Percentiles rank a stretch among this genome's conserved stretches.
Evolutionary conservation across 1,140 invertebrate species (phyloP).

Genomic region (Notospermus geniculatus): DNA sequence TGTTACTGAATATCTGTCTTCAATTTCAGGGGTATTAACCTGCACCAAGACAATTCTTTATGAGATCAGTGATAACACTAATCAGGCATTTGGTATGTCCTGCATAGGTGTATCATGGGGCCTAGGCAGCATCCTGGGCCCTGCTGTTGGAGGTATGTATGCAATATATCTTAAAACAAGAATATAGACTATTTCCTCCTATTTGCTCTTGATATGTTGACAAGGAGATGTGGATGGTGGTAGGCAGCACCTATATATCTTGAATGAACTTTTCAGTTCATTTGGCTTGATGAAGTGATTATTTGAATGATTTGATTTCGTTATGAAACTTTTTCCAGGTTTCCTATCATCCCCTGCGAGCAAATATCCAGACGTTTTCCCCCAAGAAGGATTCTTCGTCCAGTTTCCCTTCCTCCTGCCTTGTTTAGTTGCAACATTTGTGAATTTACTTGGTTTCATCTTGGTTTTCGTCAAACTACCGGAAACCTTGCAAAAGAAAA

Average conservation of each 20-base stretch:
- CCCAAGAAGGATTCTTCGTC: slow-evolving; percentile 31
- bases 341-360: slow-evolving; percentile 32
- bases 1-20: neutral
- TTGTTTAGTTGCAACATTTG: slow-evolving; percentile 22
- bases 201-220: too few species aligned
- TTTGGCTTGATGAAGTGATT: too few species aligned
- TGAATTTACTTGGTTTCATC: neutral
- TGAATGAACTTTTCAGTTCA: neutral
- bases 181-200: too few species aligned
- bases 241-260: neutral
- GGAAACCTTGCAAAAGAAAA: neutral
- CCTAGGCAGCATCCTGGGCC: slow-evolving; percentile 42
- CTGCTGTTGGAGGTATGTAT: slow-evolving; percentile 43
- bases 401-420: slow-evolving; percentile 35
- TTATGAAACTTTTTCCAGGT: slow-evolving; percentile 26
- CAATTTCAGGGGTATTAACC: slow-evolving; percentile 36
- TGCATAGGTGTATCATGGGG: slow-evolving; percentile 46
- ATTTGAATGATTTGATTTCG: too few species aligned
- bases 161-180: too few species aligned
- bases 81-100: slow-evolving; percentile 48
- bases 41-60: slow-evolving; percentile 45
- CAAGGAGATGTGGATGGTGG: too few species aligned
- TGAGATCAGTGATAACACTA: slow-evolving; percentile 49
- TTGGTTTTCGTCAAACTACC: neutral
- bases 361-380: slow-evolving; percentile 36